Conservation (phyloP, 2,888 invertebrate genomes). For the Cheiracanthium punctorium region DNA sequence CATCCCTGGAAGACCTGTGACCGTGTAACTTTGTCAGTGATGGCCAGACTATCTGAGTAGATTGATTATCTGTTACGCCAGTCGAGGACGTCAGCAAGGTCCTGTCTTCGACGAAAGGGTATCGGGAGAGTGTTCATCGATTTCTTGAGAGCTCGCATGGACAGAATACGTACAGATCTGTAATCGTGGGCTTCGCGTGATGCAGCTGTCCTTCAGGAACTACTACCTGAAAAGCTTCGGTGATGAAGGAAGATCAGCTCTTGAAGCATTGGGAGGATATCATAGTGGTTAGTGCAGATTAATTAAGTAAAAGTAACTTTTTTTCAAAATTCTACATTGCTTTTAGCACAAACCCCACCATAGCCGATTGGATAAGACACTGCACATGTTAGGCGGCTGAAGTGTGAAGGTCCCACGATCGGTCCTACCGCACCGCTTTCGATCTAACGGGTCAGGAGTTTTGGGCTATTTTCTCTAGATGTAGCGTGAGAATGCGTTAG, state of each 20-base stretch:
- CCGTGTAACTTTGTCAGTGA: conserved; percentile 57
- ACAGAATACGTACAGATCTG: conserved; percentile 37
- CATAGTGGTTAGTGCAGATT: conserved; percentile 54
- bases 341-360: no score
- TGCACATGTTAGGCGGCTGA: no score
- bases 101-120: conserved; percentile 20
- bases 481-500: no score
- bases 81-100: conserved; percentile 8
- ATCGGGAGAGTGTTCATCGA: conserved; percentile 33
- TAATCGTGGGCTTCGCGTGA: conserved; percentile 42
- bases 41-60: conserved; percentile 38
- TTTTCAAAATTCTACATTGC: no score
- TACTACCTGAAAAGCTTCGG: conserved; percentile 31
- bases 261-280: conserved; percentile 48
- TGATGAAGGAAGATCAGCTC: no score
- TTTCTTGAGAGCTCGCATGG: conserved; percentile 32
- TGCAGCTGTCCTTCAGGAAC: conserved; percentile 58
- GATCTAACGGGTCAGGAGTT: no score
- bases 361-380: no score
- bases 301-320: no score
- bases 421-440: no score
- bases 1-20: conserved; percentile 28
- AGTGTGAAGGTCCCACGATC: no score
- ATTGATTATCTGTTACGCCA: conserved; percentile 26
- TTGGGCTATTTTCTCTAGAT: no score